phyloP scores from a whole-genome alignment of 2,888 invertebrate species.

The Hirtodrosophila alboralis region DNA sequence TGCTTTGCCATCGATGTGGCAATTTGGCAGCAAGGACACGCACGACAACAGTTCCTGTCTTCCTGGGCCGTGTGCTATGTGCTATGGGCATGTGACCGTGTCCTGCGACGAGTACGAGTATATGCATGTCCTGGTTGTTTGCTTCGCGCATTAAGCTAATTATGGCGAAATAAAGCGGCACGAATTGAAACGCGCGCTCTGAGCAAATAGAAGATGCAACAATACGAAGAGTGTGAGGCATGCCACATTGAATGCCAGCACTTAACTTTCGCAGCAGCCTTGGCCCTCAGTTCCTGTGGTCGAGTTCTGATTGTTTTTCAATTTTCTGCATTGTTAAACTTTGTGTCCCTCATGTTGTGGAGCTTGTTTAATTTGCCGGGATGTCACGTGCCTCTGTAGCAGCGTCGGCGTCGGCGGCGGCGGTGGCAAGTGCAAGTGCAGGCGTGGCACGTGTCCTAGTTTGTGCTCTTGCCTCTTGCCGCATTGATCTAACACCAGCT shows the following conservation, averaged over 20 bases:
- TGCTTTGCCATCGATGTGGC: slow-evolving; percentile 57
- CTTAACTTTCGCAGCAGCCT: slow-evolving; percentile 58
- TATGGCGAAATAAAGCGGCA: slow-evolving; percentile 75
- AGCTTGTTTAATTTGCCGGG: slow-evolving; percentile 73
- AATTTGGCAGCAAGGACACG: slow-evolving; percentile 58
- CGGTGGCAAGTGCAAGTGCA: slow-evolving; percentile 48
- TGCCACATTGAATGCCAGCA: slow-evolving; percentile 53
- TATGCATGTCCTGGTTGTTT: slow-evolving; percentile 60
- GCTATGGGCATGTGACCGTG: slow-evolving; percentile 12
- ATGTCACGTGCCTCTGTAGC: slow-evolving; percentile 74
- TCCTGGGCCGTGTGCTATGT: slow-evolving; percentile 12
- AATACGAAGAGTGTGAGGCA: background rate
- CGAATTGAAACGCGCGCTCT: slow-evolving; percentile 64
- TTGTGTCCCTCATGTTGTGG: slow-evolving; percentile 40
- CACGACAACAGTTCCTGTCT: slow-evolving; percentile 32
- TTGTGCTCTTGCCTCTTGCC: slow-evolving; percentile 7
- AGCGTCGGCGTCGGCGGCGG: too few species aligned
- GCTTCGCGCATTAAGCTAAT: slow-evolving; percentile 76
- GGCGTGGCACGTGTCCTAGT: slow-evolving; percentile 37
- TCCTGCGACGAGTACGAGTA: slow-evolving; percentile 11
- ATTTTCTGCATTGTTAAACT: slow-evolving; percentile 84
- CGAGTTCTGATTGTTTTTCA: slow-evolving; percentile 78
- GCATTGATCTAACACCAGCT: slow-evolving; percentile 49
- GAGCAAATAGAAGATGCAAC: slow-evolving; percentile 42
- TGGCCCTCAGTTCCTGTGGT: slow-evolving; percentile 39